Evolutionary conservation across 2,888 invertebrate genomes (phyloP).

Genomic region (Spilarctia lutea): DNA sequence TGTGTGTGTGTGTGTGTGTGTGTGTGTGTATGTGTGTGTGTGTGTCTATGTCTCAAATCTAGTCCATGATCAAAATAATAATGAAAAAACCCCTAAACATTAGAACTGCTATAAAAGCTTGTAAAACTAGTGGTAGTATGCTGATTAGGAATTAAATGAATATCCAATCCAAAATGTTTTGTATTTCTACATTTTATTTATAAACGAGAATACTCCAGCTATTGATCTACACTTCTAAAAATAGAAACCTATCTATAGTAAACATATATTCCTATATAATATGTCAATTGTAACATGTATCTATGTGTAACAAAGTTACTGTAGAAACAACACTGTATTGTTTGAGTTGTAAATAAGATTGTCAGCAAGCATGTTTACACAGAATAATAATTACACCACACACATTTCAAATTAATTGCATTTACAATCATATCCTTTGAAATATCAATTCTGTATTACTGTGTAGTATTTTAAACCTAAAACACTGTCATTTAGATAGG

Average conservation of each 20-base stretch:
- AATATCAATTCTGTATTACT: slow-evolving; percentile 2
- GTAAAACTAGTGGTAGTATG: too few species aligned
- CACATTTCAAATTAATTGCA: not conserved
- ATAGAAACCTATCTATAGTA: not conserved
- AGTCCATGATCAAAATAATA: too few species aligned
- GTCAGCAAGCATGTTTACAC: slow-evolving; percentile 3
- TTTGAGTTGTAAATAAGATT: slow-evolving; percentile 14
- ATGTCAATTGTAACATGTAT: not conserved
- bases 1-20: too few species aligned
- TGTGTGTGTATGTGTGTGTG: too few species aligned
- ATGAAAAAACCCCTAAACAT: too few species aligned
- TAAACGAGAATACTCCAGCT: not conserved
- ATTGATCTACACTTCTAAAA: not conserved
- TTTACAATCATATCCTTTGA: not conserved
- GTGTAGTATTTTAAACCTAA: not conserved
- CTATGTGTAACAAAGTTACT: too few species aligned
- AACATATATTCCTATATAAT: not conserved
- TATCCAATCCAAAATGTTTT: not conserved
- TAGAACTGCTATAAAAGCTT: too few species aligned
- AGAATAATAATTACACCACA: slow-evolving; percentile 9
- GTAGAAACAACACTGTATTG: slow-evolving; percentile 4
- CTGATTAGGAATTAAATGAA: too few species aligned
- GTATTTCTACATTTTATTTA: not conserved
- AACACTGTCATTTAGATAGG: not conserved
- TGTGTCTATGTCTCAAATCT: too few species aligned